These are phyloP conservation scores for Pseudachorutes palmiensis DNA, from an alignment of 1,140 invertebrate genomes.

Conservation along the genomic window DNA sequence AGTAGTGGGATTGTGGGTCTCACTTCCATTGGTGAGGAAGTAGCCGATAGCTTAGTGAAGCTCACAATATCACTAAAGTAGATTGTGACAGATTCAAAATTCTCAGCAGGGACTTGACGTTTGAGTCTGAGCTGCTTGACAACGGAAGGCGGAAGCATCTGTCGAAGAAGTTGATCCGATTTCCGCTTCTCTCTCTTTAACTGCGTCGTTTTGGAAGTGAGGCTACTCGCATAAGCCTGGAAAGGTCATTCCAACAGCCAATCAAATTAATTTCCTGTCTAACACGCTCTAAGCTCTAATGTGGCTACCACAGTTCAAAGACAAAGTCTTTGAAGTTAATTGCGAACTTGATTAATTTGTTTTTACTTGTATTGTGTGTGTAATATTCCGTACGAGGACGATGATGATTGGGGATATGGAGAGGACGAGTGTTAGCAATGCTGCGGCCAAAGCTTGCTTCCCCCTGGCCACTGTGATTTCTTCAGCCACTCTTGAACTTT, in stretches of 20 bases:
- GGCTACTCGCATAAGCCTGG: slow-evolving; percentile 19
- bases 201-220: slow-evolving; percentile 41
- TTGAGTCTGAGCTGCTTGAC: slow-evolving; percentile 45
- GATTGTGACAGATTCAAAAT: slow-evolving; percentile 44
- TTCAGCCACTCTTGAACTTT: slow-evolving; percentile 35
- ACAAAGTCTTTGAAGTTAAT: no score
- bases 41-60: slow-evolving; percentile 43
- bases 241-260: neutral
- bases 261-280: no score
- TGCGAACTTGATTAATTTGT: no score
- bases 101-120: slow-evolving; percentile 45
- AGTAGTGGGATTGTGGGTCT: no score
- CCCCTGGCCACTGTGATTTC: slow-evolving; percentile 38
- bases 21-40: slow-evolving; percentile 45
- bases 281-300: no score
- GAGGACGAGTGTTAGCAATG: slow-evolving; percentile 45
- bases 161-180: slow-evolving; percentile 46
- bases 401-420: slow-evolving; percentile 49
- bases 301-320: no score
- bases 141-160: slow-evolving; percentile 47
- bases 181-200: slow-evolving; percentile 46
- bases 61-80: slow-evolving; percentile 46
- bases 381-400: slow-evolving; percentile 46
- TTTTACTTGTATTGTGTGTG: slow-evolving; percentile 47
- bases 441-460: slow-evolving; percentile 43